Base-by-base conservation (phyloP, 2,113 vertebrate genomes). In the Morone saxatilis region DNA sequence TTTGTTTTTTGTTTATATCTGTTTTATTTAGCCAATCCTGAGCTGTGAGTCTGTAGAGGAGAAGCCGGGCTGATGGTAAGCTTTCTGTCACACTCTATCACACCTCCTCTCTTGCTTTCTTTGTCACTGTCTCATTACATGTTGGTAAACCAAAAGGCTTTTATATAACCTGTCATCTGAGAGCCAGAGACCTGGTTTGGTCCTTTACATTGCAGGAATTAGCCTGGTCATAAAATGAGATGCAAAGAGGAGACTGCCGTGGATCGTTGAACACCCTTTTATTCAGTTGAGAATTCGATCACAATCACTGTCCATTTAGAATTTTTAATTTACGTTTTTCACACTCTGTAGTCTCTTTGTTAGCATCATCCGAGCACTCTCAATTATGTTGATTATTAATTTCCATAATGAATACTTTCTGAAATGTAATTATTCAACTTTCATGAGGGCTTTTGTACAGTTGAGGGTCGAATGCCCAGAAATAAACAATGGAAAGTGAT, bases 21-120 rank as follows among this genome's bases (percentile, higher is more conserved):
- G 71, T 89, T 90, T 93, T 70, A 80, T 86, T 83, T 86, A 95
- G 94, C 89, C 36, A 54, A 54, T 77, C 89, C 90, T 86, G 92
- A 91, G 89, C 85, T 91, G 91, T 93, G 92, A 95, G 94, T 87
- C 93, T 91, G 93, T 93, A 90, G 94, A 94, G 89, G 92, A 91
- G 86, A 94, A 88, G 94, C 93, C 86, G 94, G 91, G 91, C 95
- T 89, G 90, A 96, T 95, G 95, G 95, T 96, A 94, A 93, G 95
- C 54, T 65, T 53, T 80, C 53, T 85, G 13, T 84, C 63, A 83
- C 41, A 67, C 81, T 83, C 77, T 88, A 5, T 67, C 76, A 66
- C 53, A 84, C 73, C 25, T 60, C 50, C 41, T 82, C 20, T 85
- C 22, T 60, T 67, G 6, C 22, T 65, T 78, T 71, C 38, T 60